These are phyloP conservation scores for Gyrodactylus bullatarudis DNA, from an alignment of 1,140 invertebrate species.

Conservation along the genomic window DNA sequence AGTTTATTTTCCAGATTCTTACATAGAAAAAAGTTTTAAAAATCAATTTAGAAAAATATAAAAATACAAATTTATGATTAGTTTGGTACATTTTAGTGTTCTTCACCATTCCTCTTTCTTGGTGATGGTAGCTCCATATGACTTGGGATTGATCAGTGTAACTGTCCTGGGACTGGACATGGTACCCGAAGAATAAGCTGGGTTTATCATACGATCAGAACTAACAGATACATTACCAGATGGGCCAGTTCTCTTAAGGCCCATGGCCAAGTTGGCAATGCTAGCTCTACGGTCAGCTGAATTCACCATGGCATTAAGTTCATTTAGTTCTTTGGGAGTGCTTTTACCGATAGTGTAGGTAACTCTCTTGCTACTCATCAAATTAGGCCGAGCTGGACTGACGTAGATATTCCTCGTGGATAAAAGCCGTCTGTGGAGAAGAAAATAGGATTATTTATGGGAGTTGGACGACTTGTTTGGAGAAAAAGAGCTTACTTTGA, in stretches of 20 bases:
- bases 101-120: neutral
- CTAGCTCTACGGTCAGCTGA: neutral
- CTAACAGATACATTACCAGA: neutral
- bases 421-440: neutral
- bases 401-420: conserved; percentile 1
- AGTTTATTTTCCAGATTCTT: too few relatives aligned
- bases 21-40: too few relatives aligned
- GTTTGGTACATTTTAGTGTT: neutral
- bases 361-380: neutral
- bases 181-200: neutral
- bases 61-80: neutral
- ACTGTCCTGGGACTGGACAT: neutral
- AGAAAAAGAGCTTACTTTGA: neutral
- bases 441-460: neutral
- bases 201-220: neutral
- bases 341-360: neutral
- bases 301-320: neutral
- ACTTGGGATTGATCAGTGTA: neutral
- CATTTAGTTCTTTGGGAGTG: neutral
- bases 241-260: neutral
- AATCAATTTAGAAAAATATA: neutral
- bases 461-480: too few relatives aligned
- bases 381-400: neutral
- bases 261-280: neutral
- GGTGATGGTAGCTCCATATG: neutral